Base-by-base conservation (phyloP, 1,140 invertebrate species). In the Chymomyza costata region DNA sequence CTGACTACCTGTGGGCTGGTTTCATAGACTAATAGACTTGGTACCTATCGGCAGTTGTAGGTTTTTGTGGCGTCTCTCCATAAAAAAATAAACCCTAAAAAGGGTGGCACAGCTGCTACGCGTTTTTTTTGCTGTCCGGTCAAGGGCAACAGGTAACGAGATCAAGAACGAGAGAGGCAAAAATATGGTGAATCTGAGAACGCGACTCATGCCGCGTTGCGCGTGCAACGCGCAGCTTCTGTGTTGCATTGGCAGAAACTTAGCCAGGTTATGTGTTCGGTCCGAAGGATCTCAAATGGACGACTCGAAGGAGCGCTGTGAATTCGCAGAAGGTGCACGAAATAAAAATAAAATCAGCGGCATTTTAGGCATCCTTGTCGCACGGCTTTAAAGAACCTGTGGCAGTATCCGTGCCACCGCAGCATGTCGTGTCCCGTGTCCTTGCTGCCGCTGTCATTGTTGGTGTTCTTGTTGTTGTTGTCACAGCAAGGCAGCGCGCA, bases 401-500 rank as follows among this genome's bases (percentile, higher is more conserved):
- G 40, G 41, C 59, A 53, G 39, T 57, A 25, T 37, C 32, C 14
- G 7, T 2, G 11, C 6, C 14, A 34, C 40, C 48, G 18, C 30
- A 38, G 15, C 38, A 54, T 39, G 39, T 53, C 61, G 55, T 48
- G 21, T 45, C 53, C 37, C 45, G 60, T 49, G 68, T 68, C 66
- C 55, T 58, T 32, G 46, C 37, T 38, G 34, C 11, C 34, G 8
- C 43, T 51, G 32, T 6, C 18, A 39, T 54, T 38, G 11, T 3
- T 19, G 25, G 10, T 47, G 19, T 30, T 51, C 21, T 21, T 28
- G 30, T 37, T 39, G 47, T 13, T 34, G 18, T 14, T 34, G 32
- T 68, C 71, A 61, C 71, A 76, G 71, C 71, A 16, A 66, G 71
- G 54, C 71, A 51, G 61, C 71, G 71, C 71, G 49, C 71, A 62